Conservation (phyloP, 2,888 invertebrate species). For the Tetropium fuscum region DNA sequence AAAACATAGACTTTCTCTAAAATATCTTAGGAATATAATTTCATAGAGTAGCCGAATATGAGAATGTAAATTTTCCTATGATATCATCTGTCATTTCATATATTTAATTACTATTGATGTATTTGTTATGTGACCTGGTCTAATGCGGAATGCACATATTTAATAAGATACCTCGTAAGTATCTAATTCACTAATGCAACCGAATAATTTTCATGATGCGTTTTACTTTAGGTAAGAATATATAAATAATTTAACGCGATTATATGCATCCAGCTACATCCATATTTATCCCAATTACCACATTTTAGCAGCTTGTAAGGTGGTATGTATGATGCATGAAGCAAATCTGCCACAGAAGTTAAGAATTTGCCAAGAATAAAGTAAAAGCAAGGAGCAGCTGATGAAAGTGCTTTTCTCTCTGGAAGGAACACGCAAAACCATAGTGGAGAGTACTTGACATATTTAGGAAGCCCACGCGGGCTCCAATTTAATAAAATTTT, state of each 20-base stretch:
- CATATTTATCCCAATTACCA: not conserved
- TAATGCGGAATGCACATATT: too few relatives aligned
- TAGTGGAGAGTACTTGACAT: constrained; percentile 5
- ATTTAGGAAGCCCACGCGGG: not conserved
- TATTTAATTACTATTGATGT: too few relatives aligned
- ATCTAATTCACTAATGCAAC: too few relatives aligned
- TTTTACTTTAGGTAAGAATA: too few relatives aligned
- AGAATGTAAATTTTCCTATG: too few relatives aligned
- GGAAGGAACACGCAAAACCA: constrained; percentile 7
- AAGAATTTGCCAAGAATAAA: constrained; percentile 8
- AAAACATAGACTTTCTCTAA: too few relatives aligned
- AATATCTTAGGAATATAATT: too few relatives aligned
- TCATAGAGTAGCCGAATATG: too few relatives aligned
- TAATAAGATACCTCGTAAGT: too few relatives aligned
- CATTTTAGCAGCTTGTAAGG: not conserved
- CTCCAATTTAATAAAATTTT: not conserved
- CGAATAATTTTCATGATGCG: too few relatives aligned
- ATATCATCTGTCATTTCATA: too few relatives aligned
- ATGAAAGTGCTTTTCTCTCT: not conserved
- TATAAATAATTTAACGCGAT: not conserved
- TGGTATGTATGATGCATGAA: constrained; percentile 3
- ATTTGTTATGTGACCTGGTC: too few relatives aligned
- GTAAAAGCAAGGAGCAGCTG: not conserved
- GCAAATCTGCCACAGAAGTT: constrained; percentile 6
- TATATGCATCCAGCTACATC: not conserved